Base-by-base conservation (phyloP, 2,888 invertebrate species). In the Mayetiola destructor region DNA sequence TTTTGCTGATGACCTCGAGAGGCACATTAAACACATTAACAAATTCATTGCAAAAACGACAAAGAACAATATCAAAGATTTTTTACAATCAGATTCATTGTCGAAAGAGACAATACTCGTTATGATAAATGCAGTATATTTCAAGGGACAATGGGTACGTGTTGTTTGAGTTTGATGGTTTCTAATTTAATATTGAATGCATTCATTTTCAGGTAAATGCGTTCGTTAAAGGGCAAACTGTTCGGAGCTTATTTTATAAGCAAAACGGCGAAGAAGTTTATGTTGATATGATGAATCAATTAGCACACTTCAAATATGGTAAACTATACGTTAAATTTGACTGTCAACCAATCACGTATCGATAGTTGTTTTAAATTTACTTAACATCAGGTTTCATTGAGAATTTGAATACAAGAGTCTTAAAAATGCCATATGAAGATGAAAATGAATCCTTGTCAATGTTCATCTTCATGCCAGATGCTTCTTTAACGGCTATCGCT, bases 131-230 rank as follows among this genome's bases (percentile, higher is more conserved):
- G 91, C 90, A 0, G 88, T 90, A 0, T 92, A 89, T 68, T 91
- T 92, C 73, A 92, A 91, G 62, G 91, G 91, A 2, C 76, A 84
- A 23, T 93, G 92, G 92, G 78, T 40, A 40, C 2, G 21, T 21
- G 20, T 10, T 14, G 40, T 21, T 12, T 40, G 20, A 21, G 3
- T 39, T 39, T 39, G 21, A 8, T 12, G 10, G 14, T 12, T 8
- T n/a, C 23, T 32, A 10, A 32, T 40, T 40, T 21, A 40, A 40
- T 21, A 36, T 40, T 20, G 21, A 10, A 12, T 21, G 14, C 20
- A 21, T 36, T 40, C 2, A 40, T 40, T 40, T 21, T 20, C 14
- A 40, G 40, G 8, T 21, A 21, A 21, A 3, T 3, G 10, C 3
- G 12, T 40, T 40, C 40, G 14, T 21, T 21, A 40, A 40, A 40